Evolutionary conservation across 1,140 invertebrate species (phyloP).

Genomic region (Drosophila malerkotliana): DNA sequence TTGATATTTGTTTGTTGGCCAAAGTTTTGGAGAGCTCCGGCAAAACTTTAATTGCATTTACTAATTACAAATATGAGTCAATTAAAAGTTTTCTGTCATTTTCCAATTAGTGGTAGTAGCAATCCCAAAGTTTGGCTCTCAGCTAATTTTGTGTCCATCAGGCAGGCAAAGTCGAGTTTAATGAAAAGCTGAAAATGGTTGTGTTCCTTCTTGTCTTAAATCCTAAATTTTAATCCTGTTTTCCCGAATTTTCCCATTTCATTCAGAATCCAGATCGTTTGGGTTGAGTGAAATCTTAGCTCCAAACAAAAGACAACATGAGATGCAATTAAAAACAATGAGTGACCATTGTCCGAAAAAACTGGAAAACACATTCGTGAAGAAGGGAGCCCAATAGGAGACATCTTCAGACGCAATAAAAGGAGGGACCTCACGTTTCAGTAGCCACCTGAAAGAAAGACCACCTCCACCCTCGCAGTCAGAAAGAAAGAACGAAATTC

Average conservation of each 20-base stretch:
- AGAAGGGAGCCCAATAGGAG: conserved; percentile 18
- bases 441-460: conserved; percentile 38
- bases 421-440: conserved; percentile 54
- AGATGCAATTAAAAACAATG: conserved; percentile 56
- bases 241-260: neutral
- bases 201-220: neutral
- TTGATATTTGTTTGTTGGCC: neutral
- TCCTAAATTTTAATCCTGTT: neutral
- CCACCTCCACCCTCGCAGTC: conserved; percentile 15
- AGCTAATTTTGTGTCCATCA: neutral
- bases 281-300: conserved; percentile 20
- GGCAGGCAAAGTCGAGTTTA: neutral
- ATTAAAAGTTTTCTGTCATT: conserved; percentile 62
- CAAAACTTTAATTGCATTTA: conserved; percentile 67
- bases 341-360: conserved; percentile 55
- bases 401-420: conserved; percentile 11
- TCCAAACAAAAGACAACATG: conserved; percentile 25
- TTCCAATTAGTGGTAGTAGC: conserved; percentile 37
- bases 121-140: conserved; percentile 12
- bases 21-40: conserved; percentile 33
- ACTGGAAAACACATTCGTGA: conserved; percentile 10
- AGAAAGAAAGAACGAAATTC: conserved; percentile 34
- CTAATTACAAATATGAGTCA: conserved; percentile 60
- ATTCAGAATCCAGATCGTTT: neutral
- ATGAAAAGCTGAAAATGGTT: neutral